phyloP scores from a whole-genome alignment of 2,797 vertebrate genomes.

The Acropternis orthonyx region DNA sequence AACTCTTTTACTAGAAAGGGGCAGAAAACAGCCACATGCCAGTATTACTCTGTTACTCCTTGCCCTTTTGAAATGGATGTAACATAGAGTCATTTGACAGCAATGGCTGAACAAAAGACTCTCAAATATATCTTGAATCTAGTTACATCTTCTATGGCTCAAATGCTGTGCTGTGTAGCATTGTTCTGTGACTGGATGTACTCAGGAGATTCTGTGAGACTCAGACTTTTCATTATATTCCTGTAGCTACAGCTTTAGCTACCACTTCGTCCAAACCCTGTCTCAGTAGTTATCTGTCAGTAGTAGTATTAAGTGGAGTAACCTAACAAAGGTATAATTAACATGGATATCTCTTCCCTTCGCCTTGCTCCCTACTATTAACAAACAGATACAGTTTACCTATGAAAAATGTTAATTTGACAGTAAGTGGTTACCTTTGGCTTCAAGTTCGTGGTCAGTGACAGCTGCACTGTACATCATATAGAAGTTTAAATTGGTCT shows the following conservation, averaged over 20 bases:
- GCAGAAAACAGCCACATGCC: background rate
- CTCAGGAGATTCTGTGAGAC: background rate
- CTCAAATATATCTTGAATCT: background rate
- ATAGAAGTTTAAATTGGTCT: background rate
- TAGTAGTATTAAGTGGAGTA: background rate
- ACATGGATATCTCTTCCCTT: background rate
- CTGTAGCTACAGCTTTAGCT: background rate
- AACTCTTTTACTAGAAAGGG: background rate
- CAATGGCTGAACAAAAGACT: background rate
- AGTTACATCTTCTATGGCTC: background rate
- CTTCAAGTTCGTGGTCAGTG: background rate
- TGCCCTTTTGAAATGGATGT: background rate
- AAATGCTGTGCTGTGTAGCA: background rate
- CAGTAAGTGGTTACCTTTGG: background rate
- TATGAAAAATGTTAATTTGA: background rate
- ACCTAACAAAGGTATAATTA: background rate
- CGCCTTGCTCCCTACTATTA: background rate
- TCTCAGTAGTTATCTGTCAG: background rate
- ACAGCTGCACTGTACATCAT: background rate
- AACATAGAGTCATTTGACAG: background rate
- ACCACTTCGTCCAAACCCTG: background rate
- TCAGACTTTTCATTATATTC: background rate
- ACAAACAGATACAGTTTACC: background rate
- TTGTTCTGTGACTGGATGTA: slow-evolving; percentile 1
- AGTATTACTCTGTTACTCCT: background rate